Conservation (phyloP, 1,140 invertebrate genomes). For the Drosophila busckii region DNA sequence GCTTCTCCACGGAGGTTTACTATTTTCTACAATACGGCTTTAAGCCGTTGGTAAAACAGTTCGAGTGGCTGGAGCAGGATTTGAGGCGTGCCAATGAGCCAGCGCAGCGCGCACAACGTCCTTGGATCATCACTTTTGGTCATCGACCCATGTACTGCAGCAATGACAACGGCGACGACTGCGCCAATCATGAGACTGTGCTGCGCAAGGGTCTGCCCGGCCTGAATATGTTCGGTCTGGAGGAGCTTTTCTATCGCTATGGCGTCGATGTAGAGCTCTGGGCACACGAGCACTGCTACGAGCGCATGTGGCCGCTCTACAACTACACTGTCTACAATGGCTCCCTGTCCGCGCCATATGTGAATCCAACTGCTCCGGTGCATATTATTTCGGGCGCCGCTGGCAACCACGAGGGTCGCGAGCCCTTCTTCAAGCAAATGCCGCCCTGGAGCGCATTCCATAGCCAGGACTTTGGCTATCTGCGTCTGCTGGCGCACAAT, state of each 20-base stretch:
- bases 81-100: conserved; percentile 84
- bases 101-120: conserved; percentile 84
- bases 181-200: conserved; percentile 87
- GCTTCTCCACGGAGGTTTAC: conserved; percentile 96
- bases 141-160: conserved; percentile 99
- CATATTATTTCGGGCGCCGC: conserved; percentile 97
- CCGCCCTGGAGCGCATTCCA: conserved; percentile 72
- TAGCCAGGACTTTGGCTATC: conserved; percentile 92
- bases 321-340: conserved; percentile 92
- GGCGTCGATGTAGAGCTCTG: conserved; percentile 96
- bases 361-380: conserved; percentile 92
- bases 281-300: conserved; percentile 98
- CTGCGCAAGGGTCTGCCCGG: conserved; percentile 87
- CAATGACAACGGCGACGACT: conserved; percentile 92
- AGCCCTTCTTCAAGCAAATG: conserved; percentile 75
- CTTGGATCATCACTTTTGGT: conserved; percentile 96
- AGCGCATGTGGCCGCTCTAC: conserved; percentile 95
- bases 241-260: conserved; percentile 91
- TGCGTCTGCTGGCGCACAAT: conserved; percentile 89
- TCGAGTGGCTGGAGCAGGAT: conserved; percentile 92
- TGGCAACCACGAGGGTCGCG: conserved; percentile 85
- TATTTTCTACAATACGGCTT: conserved; percentile 94
- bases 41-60: conserved; percentile 91
- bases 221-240: conserved; percentile 86
- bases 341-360: conserved; percentile 87